A percentile compares a stretch with the other conserved stretches of the same genome.
phyloP scores from a whole-genome alignment of 1,140 invertebrate species.

The Magallana ariakensis region DNA sequence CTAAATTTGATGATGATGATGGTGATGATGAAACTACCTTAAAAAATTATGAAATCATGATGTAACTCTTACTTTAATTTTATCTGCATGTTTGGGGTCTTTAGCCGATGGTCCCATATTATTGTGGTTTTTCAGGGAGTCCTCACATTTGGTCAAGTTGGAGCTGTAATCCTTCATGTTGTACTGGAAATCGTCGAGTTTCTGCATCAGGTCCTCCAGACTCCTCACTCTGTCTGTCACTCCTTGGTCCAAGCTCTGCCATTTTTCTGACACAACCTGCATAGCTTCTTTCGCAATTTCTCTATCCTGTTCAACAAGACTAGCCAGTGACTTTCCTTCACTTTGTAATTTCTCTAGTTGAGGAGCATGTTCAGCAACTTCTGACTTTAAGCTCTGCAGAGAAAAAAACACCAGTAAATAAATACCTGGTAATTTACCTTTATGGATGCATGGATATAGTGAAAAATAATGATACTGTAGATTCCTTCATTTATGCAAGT shows the following conservation, averaged over 20 bases:
- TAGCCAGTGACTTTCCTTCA: constrained; percentile 89
- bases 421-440: neutral
- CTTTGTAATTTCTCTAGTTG: constrained; percentile 93
- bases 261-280: constrained; percentile 89
- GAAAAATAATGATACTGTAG: no score
- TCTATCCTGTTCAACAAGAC: constrained; percentile 93
- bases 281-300: constrained; percentile 92
- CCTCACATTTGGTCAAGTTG: constrained; percentile 91
- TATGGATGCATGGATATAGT: no score
- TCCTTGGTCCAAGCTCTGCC: constrained; percentile 82
- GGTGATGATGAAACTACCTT: neutral
- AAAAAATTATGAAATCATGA: neutral
- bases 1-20: no score
- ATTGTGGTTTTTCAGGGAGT: constrained; percentile 91
- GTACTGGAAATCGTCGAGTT: constrained; percentile 91
- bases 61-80: constrained; percentile 84
- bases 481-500: no score
- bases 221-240: constrained; percentile 84
- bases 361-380: constrained; percentile 92
- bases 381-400: constrained; percentile 87
- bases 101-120: constrained; percentile 87
- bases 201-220: constrained; percentile 91
- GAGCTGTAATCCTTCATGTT: constrained; percentile 79
- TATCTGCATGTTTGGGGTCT: constrained; percentile 90
- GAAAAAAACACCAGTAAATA: neutral